Percentiles rank a stretch among this genome's conserved stretches.
phyloP scores from a whole-genome alignment of 2,797 vertebrate genomes.

The Tapirus indicus region DNA sequence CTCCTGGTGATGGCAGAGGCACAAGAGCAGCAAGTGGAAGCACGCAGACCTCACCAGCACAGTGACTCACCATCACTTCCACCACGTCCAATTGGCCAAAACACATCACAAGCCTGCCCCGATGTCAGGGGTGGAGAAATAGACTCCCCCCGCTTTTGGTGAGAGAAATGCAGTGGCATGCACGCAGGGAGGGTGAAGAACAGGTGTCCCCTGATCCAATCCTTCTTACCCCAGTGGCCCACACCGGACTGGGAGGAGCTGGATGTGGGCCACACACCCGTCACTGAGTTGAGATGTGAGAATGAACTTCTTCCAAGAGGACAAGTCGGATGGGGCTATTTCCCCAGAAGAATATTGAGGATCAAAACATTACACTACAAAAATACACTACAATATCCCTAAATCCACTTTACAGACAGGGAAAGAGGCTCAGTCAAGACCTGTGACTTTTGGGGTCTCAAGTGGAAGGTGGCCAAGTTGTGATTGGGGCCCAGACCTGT shows the following conservation, averaged over 20 bases:
- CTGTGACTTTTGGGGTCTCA: not conserved
- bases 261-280: rapidly evolving
- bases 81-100: not conserved
- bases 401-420: not conserved
- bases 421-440: not conserved
- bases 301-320: not conserved
- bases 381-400: not conserved
- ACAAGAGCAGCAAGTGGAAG: not conserved
- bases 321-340: not conserved
- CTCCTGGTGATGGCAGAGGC: not conserved
- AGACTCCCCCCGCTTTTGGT: not conserved
- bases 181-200: not conserved
- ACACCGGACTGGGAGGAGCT: not conserved
- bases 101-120: not conserved
- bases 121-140: not conserved
- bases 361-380: not conserved
- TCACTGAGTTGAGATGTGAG: not conserved
- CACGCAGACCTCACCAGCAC: not conserved
- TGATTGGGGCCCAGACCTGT: not conserved
- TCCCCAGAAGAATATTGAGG: not conserved
- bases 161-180: not conserved
- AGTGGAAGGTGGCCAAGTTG: not conserved
- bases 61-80: not conserved
- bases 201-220: rapidly evolving
- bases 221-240: too few relatives aligned